Conservation (phyloP, 2,113 vertebrate species). For the Syrmaticus mikado region DNA sequence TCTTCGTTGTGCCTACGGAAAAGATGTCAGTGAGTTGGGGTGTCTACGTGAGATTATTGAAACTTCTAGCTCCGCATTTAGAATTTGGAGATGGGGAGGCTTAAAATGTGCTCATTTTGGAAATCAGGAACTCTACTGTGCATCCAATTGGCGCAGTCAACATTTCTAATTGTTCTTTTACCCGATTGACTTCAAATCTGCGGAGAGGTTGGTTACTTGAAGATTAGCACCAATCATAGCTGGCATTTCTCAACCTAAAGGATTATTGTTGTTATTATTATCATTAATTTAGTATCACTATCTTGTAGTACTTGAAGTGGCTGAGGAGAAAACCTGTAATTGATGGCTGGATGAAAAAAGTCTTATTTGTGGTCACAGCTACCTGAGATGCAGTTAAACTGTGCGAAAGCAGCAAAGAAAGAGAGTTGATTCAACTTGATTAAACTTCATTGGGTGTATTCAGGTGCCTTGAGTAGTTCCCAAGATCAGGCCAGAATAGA, state of each 20-base stretch:
- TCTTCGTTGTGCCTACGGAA: not conserved
- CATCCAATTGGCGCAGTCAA: constrained; percentile 32
- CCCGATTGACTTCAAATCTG: constrained; percentile 17
- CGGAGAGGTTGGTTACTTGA: constrained; percentile 26
- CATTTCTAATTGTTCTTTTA: constrained; percentile 40
- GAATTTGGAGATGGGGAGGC: not conserved
- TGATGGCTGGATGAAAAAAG: not conserved
- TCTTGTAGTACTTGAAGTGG: constrained; percentile 23
- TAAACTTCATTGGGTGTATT: not conserved
- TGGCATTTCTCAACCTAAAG: constrained; percentile 16
- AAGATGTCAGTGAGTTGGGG: not conserved
- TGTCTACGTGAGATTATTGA: not conserved
- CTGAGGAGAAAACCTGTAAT: constrained; percentile 19
- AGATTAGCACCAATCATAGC: constrained; percentile 47
- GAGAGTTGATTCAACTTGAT: not conserved
- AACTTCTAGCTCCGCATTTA: not conserved
- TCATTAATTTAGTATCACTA: too few species aligned
- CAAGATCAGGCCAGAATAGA: not conserved
- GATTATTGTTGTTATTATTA: not conserved
- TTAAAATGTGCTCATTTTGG: constrained; percentile 33
- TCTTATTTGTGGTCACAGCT: not conserved
- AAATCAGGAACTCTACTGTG: constrained; percentile 9
- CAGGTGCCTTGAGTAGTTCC: not conserved
- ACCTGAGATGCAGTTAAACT: not conserved
- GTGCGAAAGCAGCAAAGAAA: not conserved